Evolutionary conservation across 2,797 vertebrate genomes (phyloP).

Genomic region (Poeciliopsis infans): DNA sequence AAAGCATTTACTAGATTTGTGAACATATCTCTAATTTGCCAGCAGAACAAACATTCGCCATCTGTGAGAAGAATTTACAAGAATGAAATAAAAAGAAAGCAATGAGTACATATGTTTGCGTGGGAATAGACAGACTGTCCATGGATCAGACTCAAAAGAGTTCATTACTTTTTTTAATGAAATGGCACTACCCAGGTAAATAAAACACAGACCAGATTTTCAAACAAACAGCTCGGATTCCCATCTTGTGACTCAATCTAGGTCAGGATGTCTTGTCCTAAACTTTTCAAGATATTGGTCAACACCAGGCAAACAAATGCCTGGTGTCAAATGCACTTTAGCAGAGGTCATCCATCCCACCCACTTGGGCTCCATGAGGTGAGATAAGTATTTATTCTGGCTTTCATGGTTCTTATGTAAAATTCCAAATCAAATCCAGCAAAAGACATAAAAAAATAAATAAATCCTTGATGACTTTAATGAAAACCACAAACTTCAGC

Average conservation of each 20-base stretch:
- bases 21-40: slow-evolving; percentile 55
- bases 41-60: slow-evolving; percentile 28
- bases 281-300: slow-evolving; percentile 40
- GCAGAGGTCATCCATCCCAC: slow-evolving; percentile 57
- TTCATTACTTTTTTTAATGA: slow-evolving; percentile 1
- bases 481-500: slow-evolving; percentile 7
- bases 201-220: slow-evolving; percentile 15
- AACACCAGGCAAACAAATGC: slow-evolving; percentile 17
- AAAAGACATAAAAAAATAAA: slow-evolving; percentile 19
- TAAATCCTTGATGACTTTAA: slow-evolving; percentile 21
- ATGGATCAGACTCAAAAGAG: slow-evolving; percentile 20
- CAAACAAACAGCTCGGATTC: slow-evolving; percentile 23
- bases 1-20: slow-evolving; percentile 36
- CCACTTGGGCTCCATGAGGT: slow-evolving; percentile 44
- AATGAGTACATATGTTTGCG: background rate
- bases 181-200: slow-evolving; percentile 12
- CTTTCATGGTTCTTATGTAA: slow-evolving; percentile 45
- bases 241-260: slow-evolving; percentile 40
- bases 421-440: slow-evolving; percentile 28
- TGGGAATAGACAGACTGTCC: background rate
- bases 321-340: slow-evolving; percentile 53
- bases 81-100: slow-evolving; percentile 37
- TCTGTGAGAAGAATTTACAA: slow-evolving; percentile 38
- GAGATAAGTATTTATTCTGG: slow-evolving; percentile 70
- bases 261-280: slow-evolving; percentile 20